Evolutionary conservation across 2,797 vertebrate genomes (phyloP).

Genomic region (Schizopygopsis pylzovi): DNA sequence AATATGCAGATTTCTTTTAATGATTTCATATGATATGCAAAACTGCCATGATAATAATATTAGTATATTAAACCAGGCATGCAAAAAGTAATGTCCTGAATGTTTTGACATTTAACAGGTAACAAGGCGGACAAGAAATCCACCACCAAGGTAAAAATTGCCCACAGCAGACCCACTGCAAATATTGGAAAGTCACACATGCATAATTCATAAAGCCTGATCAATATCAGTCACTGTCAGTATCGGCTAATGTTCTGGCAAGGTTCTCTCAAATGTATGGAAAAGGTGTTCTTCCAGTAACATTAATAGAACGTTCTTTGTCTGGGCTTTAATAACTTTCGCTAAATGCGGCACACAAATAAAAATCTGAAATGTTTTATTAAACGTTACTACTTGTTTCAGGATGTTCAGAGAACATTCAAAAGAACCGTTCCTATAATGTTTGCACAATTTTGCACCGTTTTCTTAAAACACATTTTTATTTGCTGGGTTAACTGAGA

Average conservation of each 20-base stretch:
- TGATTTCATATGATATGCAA: not conserved
- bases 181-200: not conserved
- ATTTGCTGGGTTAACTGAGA: no score
- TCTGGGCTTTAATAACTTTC: not conserved
- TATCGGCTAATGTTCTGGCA: not conserved
- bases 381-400: not conserved
- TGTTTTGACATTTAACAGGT: slow-evolving; percentile 67
- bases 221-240: not conserved
- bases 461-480: no score
- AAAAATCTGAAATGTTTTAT: not conserved
- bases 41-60: not conserved
- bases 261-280: not conserved
- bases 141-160: slow-evolving; percentile 77
- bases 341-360: not conserved
- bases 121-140: slow-evolving; percentile 87
- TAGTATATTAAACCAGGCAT: not conserved
- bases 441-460: no score
- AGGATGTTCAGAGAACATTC: no score
- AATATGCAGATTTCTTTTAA: not conserved
- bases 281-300: not conserved
- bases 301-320: not conserved
- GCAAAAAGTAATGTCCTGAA: not conserved
- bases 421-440: no score
- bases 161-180: not conserved
- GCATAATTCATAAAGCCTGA: slow-evolving; percentile 3